These are phyloP conservation scores for Napeogenes sylphis DNA, from an alignment of 2,888 invertebrate genomes.

Conservation along the genomic window DNA sequence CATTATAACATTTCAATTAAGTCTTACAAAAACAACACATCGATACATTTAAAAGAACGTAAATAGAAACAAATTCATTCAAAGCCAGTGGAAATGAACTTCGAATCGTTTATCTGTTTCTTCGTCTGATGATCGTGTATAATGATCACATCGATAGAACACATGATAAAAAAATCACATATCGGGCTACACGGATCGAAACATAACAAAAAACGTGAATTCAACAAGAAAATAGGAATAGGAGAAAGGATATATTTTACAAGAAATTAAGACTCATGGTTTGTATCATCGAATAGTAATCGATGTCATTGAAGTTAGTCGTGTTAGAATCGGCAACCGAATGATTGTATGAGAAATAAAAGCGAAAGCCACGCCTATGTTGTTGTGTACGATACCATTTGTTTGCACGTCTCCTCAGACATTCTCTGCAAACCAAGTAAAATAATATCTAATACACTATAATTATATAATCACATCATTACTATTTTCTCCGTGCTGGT, in stretches of 20 bases:
- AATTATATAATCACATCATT: conserved; percentile 31
- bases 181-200: conserved; percentile 67
- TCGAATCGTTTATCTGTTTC: conserved; percentile 27
- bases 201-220: conserved; percentile 62
- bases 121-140: conserved; percentile 39
- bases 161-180: conserved; percentile 61
- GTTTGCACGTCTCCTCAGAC: conserved; percentile 90
- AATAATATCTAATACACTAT: conserved; percentile 62
- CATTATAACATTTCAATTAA: conserved; percentile 28
- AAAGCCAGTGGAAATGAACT: conserved; percentile 68
- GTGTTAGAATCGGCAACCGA: conserved; percentile 69
- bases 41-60: conserved; percentile 45
- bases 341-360: conserved; percentile 70
- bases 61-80: conserved; percentile 59
- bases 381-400: conserved; percentile 82
- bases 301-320: conserved; percentile 65
- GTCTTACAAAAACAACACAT: conserved; percentile 35
- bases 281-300: conserved; percentile 56
- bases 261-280: conserved; percentile 47
- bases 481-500: conserved; percentile 9
- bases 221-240: conserved; percentile 42
- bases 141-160: conserved; percentile 66
- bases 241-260: conserved; percentile 39
- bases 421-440: conserved; percentile 87
- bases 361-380: conserved; percentile 76